These are phyloP conservation scores for Drosophila neotestacea DNA, from an alignment of 2,888 invertebrate genomes.

Conservation along the genomic window DNA sequence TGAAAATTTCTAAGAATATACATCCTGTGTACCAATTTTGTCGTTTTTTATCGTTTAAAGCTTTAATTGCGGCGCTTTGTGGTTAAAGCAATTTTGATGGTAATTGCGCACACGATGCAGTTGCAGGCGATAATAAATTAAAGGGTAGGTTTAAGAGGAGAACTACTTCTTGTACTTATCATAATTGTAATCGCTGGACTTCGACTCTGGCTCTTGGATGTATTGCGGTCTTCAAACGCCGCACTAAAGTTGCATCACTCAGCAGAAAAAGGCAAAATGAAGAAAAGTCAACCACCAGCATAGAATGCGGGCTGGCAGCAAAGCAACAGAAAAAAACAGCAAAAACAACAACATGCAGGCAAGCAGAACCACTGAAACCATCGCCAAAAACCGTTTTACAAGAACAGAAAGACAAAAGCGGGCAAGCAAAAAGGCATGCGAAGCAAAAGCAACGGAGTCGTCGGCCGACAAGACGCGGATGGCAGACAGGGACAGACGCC, in stretches of 20 bases:
- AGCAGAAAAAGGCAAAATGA: slow-evolving; percentile 69
- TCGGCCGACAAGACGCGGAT: background rate
- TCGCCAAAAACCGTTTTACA: slow-evolving; percentile 59
- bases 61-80: slow-evolving; percentile 46
- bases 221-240: slow-evolving; percentile 47
- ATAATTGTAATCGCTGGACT: slow-evolving; percentile 56
- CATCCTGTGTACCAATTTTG: background rate
- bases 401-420: slow-evolving; percentile 35
- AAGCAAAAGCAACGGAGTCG: slow-evolving; percentile 34
- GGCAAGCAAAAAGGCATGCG: slow-evolving; percentile 34
- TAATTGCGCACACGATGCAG: slow-evolving; percentile 55
- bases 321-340: slow-evolving; percentile 40
- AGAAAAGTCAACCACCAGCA: slow-evolving; percentile 83
- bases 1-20: too few species aligned
- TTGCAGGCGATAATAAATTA: slow-evolving; percentile 47
- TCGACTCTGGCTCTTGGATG: slow-evolving; percentile 21
- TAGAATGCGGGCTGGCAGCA: slow-evolving; percentile 79
- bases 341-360: slow-evolving; percentile 37
- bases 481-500: slow-evolving; percentile 44
- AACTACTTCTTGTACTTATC: slow-evolving; percentile 49
- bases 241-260: slow-evolving; percentile 75
- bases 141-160: background rate
- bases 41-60: background rate
- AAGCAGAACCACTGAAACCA: slow-evolving; percentile 54
- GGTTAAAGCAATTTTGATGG: slow-evolving; percentile 52